Evolutionary conservation across 2,888 invertebrate genomes (phyloP).

Genomic region (Keiferia lycopersicella): DNA sequence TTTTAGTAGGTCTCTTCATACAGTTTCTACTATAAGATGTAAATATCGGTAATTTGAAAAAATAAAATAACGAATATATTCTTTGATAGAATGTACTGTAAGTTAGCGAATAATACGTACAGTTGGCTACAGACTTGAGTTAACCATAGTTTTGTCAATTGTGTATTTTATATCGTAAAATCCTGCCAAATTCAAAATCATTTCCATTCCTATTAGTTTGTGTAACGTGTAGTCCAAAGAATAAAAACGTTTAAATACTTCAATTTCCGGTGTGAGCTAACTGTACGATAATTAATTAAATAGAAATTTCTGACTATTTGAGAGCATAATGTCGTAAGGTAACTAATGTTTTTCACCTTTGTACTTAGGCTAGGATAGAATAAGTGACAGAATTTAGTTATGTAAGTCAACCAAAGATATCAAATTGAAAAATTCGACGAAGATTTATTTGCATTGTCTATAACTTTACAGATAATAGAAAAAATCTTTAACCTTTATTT

Average conservation of each 20-base stretch:
- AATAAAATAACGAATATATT: neutral
- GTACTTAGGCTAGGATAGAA: constrained; percentile 58
- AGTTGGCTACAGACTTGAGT: neutral
- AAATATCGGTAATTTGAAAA: neutral
- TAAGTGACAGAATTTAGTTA: constrained; percentile 47
- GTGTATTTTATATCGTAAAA: neutral
- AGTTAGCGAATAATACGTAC: constrained; percentile 7
- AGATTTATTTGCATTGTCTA: neutral
- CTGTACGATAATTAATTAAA: constrained; percentile 6
- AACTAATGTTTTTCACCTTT: constrained; percentile 62
- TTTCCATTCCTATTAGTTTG: neutral
- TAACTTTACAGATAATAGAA: too few species aligned
- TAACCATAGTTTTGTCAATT: neutral
- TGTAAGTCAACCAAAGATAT: constrained; percentile 36
- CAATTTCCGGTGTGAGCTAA: neutral
- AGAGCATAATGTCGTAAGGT: constrained; percentile 20
- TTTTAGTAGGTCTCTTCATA: constrained; percentile 17
- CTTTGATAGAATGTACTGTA: neutral
- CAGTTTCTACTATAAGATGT: constrained; percentile 1
- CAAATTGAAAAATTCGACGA: constrained; percentile 21
- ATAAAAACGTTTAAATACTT: neutral
- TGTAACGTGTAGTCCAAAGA: neutral
- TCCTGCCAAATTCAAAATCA: neutral
- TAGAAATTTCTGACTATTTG: constrained; percentile 1
- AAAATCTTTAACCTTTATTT: too few species aligned